Evolutionary conservation across 2,888 invertebrate genomes (phyloP).

Genomic region (Eristalinus sepulchralis): DNA sequence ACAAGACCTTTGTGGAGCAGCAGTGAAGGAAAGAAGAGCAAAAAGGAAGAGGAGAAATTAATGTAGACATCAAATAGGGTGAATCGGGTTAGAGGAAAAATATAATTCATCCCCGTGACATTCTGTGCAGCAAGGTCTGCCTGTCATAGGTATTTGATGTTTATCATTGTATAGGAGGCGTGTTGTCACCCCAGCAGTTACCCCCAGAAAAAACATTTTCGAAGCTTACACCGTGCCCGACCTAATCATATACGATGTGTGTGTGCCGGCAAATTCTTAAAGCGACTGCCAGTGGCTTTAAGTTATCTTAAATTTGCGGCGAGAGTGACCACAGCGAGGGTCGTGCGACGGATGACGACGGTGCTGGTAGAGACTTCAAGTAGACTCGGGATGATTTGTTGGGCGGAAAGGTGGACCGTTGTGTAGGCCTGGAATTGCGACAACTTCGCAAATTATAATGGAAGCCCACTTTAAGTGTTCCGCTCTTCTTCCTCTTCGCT

Average conservation of each 20-base stretch:
- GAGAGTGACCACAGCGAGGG: conserved; percentile 10
- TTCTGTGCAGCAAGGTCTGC: conserved; percentile 40
- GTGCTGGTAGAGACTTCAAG: neutral
- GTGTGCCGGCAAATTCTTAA: conserved; percentile 26
- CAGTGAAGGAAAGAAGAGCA: neutral
- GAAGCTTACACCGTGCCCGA: conserved; percentile 2
- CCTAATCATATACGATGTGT: conserved; percentile 51
- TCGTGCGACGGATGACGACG: neutral
- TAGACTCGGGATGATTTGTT: conserved; percentile 36
- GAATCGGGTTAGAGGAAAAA: conserved; percentile 41
- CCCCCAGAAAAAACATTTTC: conserved; percentile 37
- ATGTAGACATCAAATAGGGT: conserved; percentile 45
- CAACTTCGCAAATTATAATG: conserved; percentile 54
- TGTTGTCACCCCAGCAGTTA: conserved; percentile 47
- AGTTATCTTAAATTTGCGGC: conserved; percentile 45
- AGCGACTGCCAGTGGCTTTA: conserved; percentile 37
- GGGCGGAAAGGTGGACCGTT: conserved; percentile 39
- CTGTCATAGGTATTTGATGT: conserved; percentile 45
- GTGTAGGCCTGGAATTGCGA: conserved; percentile 51
- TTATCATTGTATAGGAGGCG: conserved; percentile 44
- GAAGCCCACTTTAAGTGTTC: conserved; percentile 45
- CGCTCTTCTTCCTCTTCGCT: neutral
- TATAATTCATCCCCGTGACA: conserved; percentile 63
- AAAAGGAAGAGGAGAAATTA: conserved; percentile 26
- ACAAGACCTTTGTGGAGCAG: conserved; percentile 31